Base-by-base conservation (phyloP, 35 echinoderm and acorn worm genomes). In the Diadema setosum region DNA sequence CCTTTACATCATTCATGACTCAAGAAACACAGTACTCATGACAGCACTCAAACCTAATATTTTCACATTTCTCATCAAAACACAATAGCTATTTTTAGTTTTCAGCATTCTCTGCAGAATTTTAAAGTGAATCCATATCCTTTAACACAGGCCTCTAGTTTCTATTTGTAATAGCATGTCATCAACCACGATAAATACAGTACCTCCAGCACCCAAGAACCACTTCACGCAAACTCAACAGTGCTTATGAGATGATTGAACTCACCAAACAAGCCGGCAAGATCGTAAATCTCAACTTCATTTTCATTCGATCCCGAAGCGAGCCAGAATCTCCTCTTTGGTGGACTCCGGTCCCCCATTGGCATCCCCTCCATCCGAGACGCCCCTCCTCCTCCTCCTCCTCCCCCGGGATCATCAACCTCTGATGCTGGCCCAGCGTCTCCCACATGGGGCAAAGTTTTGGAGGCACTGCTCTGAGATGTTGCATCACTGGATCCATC, bases 231-330 rank as follows among this genome's bases (percentile, higher is more conserved):
- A 52, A 9, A 11, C n/a, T n/a, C 48, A 52, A 11, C n/a, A 11
- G n/a, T n/a, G 9, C 48, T n/a, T 52, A n/a, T 11, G 48, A 11
- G n/a, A n/a, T n/a, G n/a, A n/a, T n/a, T n/a, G n/a, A 2, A 81
- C 87, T 86, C 78, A 96, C 94, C 90, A 15, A 96, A 36, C 33
- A 96, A 73, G 34, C 41, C 21, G 33, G 81, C 25, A 14, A 98
- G 52, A 56, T 98, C 96, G 86, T 98, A 90, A 3, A 98, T 87
- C 84, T 89, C 73, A 4, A 98, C 86, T 30, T 88, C 83, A 55
- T 89, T 61, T 27, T 98, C 92, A 90, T 94, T 98, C 31, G 96
- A 98, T 6, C 92, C 92, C 42, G 92, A 91, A 5, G 96, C 96
- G 39, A 98, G 50, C 81, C 92, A 98, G 46, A 70, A 91, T n/a